Evolutionary conservation across 2,888 invertebrate species (phyloP).

Genomic region (Chymomyza fuscimana): DNA sequence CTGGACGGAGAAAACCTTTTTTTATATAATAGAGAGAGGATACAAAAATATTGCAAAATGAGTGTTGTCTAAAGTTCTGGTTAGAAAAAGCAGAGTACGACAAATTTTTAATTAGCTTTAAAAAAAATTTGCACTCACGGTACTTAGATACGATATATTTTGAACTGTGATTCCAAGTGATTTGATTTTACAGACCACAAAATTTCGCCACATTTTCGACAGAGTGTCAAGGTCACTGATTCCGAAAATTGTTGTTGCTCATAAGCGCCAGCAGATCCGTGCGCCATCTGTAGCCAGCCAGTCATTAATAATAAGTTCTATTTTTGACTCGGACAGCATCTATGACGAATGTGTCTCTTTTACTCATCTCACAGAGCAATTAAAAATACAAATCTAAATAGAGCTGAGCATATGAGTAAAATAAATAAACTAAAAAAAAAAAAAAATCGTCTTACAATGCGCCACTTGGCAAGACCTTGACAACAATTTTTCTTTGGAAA

Average conservation of each 20-base stretch:
- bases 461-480: conserved; percentile 21
- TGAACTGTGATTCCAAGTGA: too few relatives aligned
- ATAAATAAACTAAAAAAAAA: not conserved
- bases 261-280: not conserved
- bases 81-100: too few relatives aligned
- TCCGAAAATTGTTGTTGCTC: not conserved
- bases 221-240: not conserved
- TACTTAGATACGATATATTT: too few relatives aligned
- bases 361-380: not conserved
- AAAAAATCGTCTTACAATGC: not conserved
- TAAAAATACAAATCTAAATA: not conserved
- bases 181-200: too few relatives aligned
- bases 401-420: not conserved
- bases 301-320: conserved; percentile 2
- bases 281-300: not conserved
- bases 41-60: too few relatives aligned
- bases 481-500: conserved; percentile 33
- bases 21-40: too few relatives aligned
- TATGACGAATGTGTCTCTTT: not conserved
- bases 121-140: too few relatives aligned
- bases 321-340: not conserved
- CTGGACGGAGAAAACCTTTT: too few relatives aligned
- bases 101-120: too few relatives aligned
- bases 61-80: too few relatives aligned
- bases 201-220: not conserved